Base-by-base conservation (phyloP, 2,797 vertebrate genomes). In the Ambastaia sidthimunki region DNA sequence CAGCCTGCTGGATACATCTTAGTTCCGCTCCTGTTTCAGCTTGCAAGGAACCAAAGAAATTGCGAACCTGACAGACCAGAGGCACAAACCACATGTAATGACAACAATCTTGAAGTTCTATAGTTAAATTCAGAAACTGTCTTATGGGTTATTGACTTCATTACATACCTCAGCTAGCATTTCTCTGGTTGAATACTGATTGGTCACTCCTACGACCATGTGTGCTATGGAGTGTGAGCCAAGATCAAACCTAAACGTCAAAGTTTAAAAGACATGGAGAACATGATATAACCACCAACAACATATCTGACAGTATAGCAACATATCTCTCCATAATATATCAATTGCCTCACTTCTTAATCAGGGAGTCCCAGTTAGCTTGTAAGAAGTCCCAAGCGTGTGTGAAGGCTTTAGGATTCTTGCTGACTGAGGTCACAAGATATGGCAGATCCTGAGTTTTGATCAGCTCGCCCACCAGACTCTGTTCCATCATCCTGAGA, bases 381-480 rank as follows among this genome's bases (percentile, higher is more conserved):
- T 87, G 92, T 57, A 97, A 80, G 86, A 97, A 98, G 16, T 91
- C 90, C 96, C 97, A 98, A 62, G 94, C 94, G 52, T 97, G 84
- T 66, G 90, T 90, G 86, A 94, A 92, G 59, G 96, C 96, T 48
- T 78, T 89, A 0, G 93, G 95, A 86, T 96, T 97, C 83, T 6
- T 95, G 88, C 94, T 93, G 85, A 97, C 48, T 0, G 70, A 18
- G 1, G 80, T 4, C 0, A 96, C 81, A 66, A 97, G 92, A 4
- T 0, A 4, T 0, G 96, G 95, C 73, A 98, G 94, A 85, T 97
- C 94, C 87, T 97, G 96, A 41, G 93, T 95, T 92, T 96, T 96
- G 91, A 97, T 90, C 87, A 94, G 85, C 16, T 96, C 93, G 5
- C 95, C 96, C 1, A 50, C 82, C 78, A 98, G 91, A 86, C 94